A percentile compares a stretch with the other conserved stretches of the same genome.
Conservation (phyloP, 2,888 invertebrate genomes). For the Drosophila macrospina region DNA sequence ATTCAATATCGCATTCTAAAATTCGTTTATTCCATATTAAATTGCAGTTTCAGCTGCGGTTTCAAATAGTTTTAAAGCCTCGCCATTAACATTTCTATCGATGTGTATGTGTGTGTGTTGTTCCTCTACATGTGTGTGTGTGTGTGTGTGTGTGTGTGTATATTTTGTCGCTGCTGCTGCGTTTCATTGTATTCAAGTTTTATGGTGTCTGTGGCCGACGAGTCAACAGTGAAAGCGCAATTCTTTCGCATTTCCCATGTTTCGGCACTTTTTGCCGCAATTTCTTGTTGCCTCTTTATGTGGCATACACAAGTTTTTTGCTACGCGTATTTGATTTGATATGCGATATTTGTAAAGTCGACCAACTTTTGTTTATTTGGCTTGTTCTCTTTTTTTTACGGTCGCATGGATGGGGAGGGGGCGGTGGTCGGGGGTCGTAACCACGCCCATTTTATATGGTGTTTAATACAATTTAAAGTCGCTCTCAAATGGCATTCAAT, state of each 20-base stretch:
- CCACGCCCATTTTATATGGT: conserved; percentile 31
- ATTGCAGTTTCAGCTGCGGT: neutral
- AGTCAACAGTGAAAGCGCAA: conserved; percentile 14
- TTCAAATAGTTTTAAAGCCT: conserved; percentile 1
- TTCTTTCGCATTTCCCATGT: conserved; percentile 11
- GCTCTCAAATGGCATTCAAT: conserved; percentile 48
- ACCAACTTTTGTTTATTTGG: conserved; percentile 18
- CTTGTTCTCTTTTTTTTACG: neutral
- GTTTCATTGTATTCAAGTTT: conserved; percentile 10
- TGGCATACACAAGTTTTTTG: conserved; percentile 9
- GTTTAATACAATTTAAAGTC: conserved; percentile 43
- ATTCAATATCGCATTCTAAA: neutral
- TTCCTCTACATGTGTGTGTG: no score
- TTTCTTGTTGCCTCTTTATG: conserved; percentile 5
- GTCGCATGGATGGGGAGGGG: neutral
- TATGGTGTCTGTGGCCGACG: conserved; percentile 10
- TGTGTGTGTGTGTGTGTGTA: neutral
- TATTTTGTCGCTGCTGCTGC: neutral
- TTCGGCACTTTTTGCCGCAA: conserved; percentile 13
- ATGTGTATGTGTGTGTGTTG: conserved; percentile 1
- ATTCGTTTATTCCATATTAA: neutral
- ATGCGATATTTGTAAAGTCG: conserved; percentile 15
- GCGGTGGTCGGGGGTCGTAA: neutral
- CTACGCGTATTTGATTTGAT: conserved; percentile 7
- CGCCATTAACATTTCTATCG: neutral